These are phyloP conservation scores for Tiliqua scincoides DNA, from an alignment of 2,113 vertebrate species.

Conservation along the genomic window DNA sequence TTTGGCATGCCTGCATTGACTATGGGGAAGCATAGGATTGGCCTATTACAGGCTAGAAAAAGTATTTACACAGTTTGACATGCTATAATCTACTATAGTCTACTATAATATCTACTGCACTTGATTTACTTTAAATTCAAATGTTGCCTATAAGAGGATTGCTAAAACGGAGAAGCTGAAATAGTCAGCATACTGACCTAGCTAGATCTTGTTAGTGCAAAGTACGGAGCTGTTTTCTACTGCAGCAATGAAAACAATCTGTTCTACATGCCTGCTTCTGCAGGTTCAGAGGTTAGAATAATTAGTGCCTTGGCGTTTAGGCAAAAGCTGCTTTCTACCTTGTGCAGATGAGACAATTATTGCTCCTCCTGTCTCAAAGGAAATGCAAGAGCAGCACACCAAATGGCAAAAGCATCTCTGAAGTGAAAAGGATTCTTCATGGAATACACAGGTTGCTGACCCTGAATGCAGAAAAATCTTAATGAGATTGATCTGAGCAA, in stretches of 20 bases:
- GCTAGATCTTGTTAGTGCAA: neutral
- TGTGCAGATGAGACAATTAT: neutral
- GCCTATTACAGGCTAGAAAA: neutral
- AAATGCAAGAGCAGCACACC: neutral
- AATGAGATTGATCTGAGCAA: neutral
- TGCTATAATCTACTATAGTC: neutral
- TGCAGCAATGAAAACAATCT: neutral
- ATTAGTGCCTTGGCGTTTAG: neutral
- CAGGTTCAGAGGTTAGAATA: neutral
- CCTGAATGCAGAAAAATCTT: constrained; percentile 7
- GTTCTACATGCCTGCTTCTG: neutral
- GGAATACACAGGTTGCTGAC: constrained; percentile 9
- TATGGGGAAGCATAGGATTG: too few relatives aligned
- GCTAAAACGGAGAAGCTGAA: neutral
- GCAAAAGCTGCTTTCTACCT: neutral
- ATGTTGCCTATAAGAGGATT: neutral
- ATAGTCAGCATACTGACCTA: neutral
- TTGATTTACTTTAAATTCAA: too few relatives aligned
- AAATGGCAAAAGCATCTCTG: neutral
- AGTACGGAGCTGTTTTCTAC: neutral
- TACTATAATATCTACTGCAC: too few relatives aligned
- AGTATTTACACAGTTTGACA: neutral
- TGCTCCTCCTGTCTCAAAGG: neutral
- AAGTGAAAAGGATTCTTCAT: neutral
- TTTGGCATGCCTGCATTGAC: too few relatives aligned